Percentiles rank a stretch among this genome's conserved stretches.
Conservation (phyloP, 2,113 vertebrate species). For the Aramus guarauna region DNA sequence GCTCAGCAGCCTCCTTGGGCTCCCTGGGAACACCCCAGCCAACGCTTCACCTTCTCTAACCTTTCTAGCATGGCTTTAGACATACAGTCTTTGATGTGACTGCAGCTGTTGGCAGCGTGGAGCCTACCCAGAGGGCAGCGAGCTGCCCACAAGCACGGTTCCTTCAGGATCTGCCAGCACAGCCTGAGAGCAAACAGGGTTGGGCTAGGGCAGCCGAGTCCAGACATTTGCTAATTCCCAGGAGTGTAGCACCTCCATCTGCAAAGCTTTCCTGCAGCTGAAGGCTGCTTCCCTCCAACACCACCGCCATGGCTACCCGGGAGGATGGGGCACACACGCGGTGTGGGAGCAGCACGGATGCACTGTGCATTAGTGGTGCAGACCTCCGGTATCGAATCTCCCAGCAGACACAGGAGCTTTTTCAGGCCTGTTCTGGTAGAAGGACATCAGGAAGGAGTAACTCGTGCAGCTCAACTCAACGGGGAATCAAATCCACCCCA, state of each 20-base stretch:
- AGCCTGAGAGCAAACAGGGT: not conserved
- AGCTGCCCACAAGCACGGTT: not conserved
- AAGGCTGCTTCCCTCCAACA: not conserved
- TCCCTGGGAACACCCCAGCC: not conserved
- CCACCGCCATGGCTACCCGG: rapidly evolving
- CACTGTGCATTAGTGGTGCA: rapidly evolving
- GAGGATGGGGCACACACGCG: rapidly evolving
- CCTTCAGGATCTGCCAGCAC: not conserved
- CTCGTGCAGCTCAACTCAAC: rapidly evolving
- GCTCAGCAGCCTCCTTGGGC: not conserved
- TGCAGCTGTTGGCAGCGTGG: not conserved
- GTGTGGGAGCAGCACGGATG: not conserved
- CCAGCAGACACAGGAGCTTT: not conserved
- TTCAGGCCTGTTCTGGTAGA: not conserved
- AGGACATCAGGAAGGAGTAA: not conserved
- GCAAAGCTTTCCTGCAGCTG: not conserved
- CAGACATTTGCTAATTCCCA: not conserved
- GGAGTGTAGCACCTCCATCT: not conserved
- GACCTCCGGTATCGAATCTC: rapidly evolving
- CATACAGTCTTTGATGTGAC: not conserved
- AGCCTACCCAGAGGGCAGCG: not conserved
- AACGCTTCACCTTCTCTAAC: not conserved
- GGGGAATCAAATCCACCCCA: not conserved
- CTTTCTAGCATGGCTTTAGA: not conserved
- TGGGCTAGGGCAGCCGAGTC: not conserved